Base-by-base conservation (phyloP, 1,140 invertebrate genomes). In the Octopus sinensis region DNA sequence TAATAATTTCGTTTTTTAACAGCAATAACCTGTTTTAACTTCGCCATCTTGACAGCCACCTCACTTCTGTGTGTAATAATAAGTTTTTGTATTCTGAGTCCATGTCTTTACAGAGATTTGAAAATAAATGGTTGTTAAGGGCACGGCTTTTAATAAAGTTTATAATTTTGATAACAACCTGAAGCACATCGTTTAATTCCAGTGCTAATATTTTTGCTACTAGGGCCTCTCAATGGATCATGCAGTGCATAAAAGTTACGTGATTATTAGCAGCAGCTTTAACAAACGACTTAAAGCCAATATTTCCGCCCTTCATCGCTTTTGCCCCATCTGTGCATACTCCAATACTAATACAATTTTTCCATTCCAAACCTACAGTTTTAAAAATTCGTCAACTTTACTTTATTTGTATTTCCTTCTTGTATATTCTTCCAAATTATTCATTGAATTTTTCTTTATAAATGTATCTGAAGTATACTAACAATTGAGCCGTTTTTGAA, bases 281-380 rank as follows among this genome's bases (percentile, higher is more conserved):
- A 76, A 76, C 9, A 76, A 76, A 76, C 23, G 43, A 76, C 2
- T 76, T 76, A 76, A 9, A 76, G 23, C 75, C 75, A 76, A 76
- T 68, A 68, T 68, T 68, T 68, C n/a, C 62, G 62, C 62, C 62
- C 62, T 0, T 68, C 62, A 68, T 68, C 75, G 75, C 75, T 76
- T 76, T 76, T 76, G 23, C 75, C 9, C 75, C 75, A 76, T 76
- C 75, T 76, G 75, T 76, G 75, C 75, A 23, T 76, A 76, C 75
- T 76, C 75, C 75, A 76, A 9, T 68, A 23, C 23, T 23, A 23
- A 23, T 9, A 23, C 23, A 76, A 76, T 76, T 76, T 76, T 76
- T 76, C 75, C 75, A 76, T 76, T 76, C 75, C 23, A 76, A 76
- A 76, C 75, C 75, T 76, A 13, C 75, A 76, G 75, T 76, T 76